A percentile compares a stretch with the other conserved stretches of the same genome.
These are phyloP conservation scores for Caenorhabditis remanei DNA, from an alignment of 1,140 invertebrate genomes.

Conservation along the genomic window DNA sequence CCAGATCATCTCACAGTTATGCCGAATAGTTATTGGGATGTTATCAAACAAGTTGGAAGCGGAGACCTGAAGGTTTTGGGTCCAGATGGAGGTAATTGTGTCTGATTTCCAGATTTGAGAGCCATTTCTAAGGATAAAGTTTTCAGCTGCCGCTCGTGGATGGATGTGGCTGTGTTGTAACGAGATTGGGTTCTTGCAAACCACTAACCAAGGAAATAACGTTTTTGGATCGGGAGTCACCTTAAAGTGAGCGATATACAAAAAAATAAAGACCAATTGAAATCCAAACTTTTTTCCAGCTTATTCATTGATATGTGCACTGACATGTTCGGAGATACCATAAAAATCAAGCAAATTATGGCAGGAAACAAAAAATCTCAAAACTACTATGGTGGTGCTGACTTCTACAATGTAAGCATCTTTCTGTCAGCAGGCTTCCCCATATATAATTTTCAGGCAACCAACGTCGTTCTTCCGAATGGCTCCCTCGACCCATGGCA, in stretches of 20 bases:
- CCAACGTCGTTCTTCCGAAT: conserved; percentile 70
- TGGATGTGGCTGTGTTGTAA: conserved; percentile 70
- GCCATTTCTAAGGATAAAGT: not conserved
- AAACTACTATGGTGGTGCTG: conserved; percentile 64
- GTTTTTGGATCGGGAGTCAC: conserved; percentile 62
- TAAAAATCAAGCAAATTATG: conserved; percentile 60
- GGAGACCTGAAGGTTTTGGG: conserved; percentile 51
- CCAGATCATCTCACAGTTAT: conserved; percentile 33
- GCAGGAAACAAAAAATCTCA: conserved; percentile 57
- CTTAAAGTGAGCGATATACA: conserved; percentile 63
- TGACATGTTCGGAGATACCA: conserved; percentile 63
- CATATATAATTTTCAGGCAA: conserved; percentile 4
- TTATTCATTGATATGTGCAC: conserved; percentile 67
- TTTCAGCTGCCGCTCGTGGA: conserved; percentile 44
- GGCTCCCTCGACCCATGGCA: conserved; percentile 73
- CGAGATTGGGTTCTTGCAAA: conserved; percentile 66
- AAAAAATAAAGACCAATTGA: not conserved
- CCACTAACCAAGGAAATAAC: conserved; percentile 66
- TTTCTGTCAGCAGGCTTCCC: not conserved
- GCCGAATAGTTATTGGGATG: conserved; percentile 63
- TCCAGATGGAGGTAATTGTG: conserved; percentile 18
- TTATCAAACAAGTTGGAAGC: conserved; percentile 14
- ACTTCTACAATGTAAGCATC: conserved; percentile 46
- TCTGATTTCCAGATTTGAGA: not conserved
- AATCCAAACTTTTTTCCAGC: conserved; percentile 33